Evolutionary conservation across 2,888 invertebrate species (phyloP), one percentile per base, ranked within the genome.

Genomic region (Callimorpha dominula): DNA sequence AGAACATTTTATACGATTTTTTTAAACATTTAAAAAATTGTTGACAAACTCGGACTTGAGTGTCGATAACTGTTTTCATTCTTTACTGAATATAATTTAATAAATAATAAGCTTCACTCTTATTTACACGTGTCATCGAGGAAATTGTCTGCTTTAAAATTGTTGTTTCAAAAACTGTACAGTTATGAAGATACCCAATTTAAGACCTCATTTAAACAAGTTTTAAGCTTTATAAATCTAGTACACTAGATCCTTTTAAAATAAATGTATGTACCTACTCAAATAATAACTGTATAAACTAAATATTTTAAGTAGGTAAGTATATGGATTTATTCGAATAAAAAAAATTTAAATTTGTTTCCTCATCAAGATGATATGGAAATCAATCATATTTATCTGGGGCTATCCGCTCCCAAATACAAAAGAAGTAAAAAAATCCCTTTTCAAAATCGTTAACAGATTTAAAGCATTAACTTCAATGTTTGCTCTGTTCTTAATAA

Each of bases 1-100:
- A 63, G 20, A 46, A 64, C n/a, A 40, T 60, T 57, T 70, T 71
- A 64, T 54, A 40, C 62, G 43, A 67, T 52, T 49, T 66, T 31
- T 9, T 12, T n/a, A 50, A 62, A 71, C 54, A 62, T 49, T 46
- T 66, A 40, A 4, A 54, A 46, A 65, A 46, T 43, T 40, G 17
- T 20, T 20, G 14, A 60, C 31, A 5, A 17, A 17, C 17, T 49
- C 5, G 9, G 40, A 40, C 15, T 49, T 11, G 15, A 20, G 9
- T 15, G 31, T 31, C 8, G 15, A 49, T 63, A 49, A 49, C 3
- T 54, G 54, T 65, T 46, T 46, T 65, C 65, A n/a, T 31, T 31
- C 46, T 14, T 65, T 65, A 31, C 7, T 57, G 20, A 12, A 57
- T 57, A 20, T 11, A 57, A 12, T 20, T 20, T 5, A 57, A 12